A percentile compares a stretch with the other conserved stretches of the same genome.
These are phyloP conservation scores for Tethea ocularis DNA, from an alignment of 2,888 invertebrate species.

Conservation along the genomic window DNA sequence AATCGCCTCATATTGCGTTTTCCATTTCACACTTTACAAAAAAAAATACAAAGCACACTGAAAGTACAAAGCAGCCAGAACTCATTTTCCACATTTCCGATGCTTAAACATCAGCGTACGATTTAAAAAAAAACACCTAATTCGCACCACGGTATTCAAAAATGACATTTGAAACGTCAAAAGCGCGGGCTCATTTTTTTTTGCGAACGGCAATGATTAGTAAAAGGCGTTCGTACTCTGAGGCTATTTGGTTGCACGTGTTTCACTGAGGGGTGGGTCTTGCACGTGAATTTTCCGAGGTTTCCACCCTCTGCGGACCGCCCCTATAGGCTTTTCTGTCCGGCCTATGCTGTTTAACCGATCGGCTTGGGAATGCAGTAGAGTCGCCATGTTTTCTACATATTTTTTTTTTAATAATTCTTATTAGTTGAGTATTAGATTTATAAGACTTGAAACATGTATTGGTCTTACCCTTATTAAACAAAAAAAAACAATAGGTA, in stretches of 20 bases:
- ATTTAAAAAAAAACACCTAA: slow-evolving; percentile 38
- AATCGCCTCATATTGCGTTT: slow-evolving; percentile 75
- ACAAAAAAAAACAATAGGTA: background rate
- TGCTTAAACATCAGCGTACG: slow-evolving; percentile 49
- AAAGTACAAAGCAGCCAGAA: slow-evolving; percentile 56
- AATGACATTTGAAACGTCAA: slow-evolving; percentile 63
- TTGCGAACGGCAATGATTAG: slow-evolving; percentile 76
- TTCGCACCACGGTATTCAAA: slow-evolving; percentile 39
- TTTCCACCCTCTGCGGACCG: slow-evolving; percentile 83
- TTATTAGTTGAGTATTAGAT: background rate
- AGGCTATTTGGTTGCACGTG: slow-evolving; percentile 81
- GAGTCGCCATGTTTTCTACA: slow-evolving; percentile 50
- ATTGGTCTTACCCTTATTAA: too few relatives aligned
- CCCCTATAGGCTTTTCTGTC: slow-evolving; percentile 84
- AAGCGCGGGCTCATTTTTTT: slow-evolving; percentile 59
- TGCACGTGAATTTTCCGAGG: slow-evolving; percentile 83
- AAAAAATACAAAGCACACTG: slow-evolving; percentile 61
- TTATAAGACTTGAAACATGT: too few relatives aligned
- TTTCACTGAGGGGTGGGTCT: slow-evolving; percentile 74
- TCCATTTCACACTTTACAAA: slow-evolving; percentile 69
- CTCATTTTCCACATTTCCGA: slow-evolving; percentile 66
- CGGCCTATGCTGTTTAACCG: slow-evolving; percentile 83
- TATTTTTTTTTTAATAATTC: slow-evolving; percentile 14
- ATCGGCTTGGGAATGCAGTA: slow-evolving; percentile 63
- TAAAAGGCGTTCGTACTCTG: slow-evolving; percentile 74